Base-by-base conservation (phyloP, 2,113 vertebrate genomes). In the Zosterops japonicus region DNA sequence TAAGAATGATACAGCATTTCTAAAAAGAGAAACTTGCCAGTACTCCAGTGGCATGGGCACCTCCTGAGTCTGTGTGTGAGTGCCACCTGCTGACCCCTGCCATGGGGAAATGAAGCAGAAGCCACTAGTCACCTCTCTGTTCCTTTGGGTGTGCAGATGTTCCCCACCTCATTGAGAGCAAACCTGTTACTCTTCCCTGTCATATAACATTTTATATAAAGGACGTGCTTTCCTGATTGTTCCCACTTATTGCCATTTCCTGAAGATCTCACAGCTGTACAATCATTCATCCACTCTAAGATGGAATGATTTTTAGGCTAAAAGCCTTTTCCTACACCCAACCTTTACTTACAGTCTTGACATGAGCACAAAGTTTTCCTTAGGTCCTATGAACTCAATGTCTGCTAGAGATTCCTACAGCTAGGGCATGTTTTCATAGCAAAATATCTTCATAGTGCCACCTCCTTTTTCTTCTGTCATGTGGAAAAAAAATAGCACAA, bases 1-100 rank as follows among this genome's bases (percentile, higher is more conserved):
- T 83, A 59, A 87, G 86, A 44, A 78, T 96, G 95, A 96, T 84
- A 52, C 89, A 94, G 94, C 95, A 92, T 82, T 96, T 96, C 94
- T 94, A 93, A 94, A 95, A 93, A 94, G 92, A 92, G 88, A 93
- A 93, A 77, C 59, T 93, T 92, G 41, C 86, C 83, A 63, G 18
- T 65, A 59, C 79, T 86, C 75, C 76, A 63, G 36, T 70, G 71
- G 27, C 14, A 6, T 42, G 88, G 83, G 21, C 63, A 94, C 81
- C 83, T 94, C 46, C 59, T 93, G 92, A 92, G 91, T 44, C 60
- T 97, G 96, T 96, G 93, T 95, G 80, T 93, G 94, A 97, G 94
- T 97, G 95, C 96, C 96, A 96, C 89, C 95, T 97, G 95, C 95
- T 95, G 96, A 97, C 89, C 94, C 56, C 86, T 92, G 44, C 52